phyloP scores from a whole-genome alignment of 2,888 invertebrate species.

The Melanchra persicariae region DNA sequence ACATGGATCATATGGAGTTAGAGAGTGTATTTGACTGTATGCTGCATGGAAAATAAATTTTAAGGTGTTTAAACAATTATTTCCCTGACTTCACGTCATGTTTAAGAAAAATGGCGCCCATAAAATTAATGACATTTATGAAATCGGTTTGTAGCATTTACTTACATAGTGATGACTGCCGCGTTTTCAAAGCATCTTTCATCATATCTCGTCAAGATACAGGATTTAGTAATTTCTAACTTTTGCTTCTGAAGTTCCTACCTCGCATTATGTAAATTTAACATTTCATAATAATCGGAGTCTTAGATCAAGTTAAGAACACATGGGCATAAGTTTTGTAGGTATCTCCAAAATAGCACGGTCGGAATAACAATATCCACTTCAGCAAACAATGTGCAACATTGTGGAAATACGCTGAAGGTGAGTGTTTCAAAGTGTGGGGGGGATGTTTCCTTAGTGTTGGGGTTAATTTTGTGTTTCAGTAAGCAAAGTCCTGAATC shows the following conservation, averaged over 20 bases:
- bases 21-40: no score
- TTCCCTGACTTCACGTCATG: no score
- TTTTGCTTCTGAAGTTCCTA: background rate
- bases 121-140: no score
- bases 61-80: no score
- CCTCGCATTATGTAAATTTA: background rate
- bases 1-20: no score
- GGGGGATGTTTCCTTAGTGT: background rate
- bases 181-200: no score
- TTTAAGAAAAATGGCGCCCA: no score
- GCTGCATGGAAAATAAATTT: no score
- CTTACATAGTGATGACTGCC: no score
- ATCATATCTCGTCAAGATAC: no score
- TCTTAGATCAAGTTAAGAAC: background rate
- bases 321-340: background rate
- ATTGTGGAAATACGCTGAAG: slow-evolving; percentile 1
- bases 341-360: background rate
- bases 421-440: slow-evolving; percentile 3
- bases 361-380: slow-evolving; percentile 2
- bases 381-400: slow-evolving; percentile 13
- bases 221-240: background rate
- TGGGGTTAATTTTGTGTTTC: slow-evolving; percentile 2
- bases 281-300: background rate
- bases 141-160: no score
- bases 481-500: background rate